phyloP scores from a whole-genome alignment of 2,113 vertebrate genomes.

The Hydrolagus affinis region DNA sequence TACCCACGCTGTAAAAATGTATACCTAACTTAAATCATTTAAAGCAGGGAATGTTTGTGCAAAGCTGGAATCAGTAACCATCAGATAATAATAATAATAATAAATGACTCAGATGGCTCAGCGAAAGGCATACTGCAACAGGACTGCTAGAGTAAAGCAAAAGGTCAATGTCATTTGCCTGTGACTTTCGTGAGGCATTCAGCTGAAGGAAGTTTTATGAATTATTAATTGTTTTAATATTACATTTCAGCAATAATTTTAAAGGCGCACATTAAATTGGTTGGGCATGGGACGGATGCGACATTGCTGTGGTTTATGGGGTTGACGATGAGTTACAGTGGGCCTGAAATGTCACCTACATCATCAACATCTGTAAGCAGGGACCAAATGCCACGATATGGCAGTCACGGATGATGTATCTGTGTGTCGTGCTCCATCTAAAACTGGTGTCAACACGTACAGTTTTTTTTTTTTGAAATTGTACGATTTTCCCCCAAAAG shows the following conservation, averaged over 20 bases:
- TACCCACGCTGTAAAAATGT: neutral
- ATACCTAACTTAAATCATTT: neutral
- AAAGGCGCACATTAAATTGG: neutral
- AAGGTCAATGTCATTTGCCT: neutral
- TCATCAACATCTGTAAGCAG: no score
- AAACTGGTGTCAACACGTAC: no score
- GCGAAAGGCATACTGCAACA: neutral
- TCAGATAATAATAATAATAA: no score
- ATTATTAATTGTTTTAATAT: conserved; percentile 23
- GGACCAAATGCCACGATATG: no score
- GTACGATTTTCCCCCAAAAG: no score
- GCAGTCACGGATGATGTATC: no score
- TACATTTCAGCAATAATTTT: neutral
- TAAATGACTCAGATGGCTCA: no score
- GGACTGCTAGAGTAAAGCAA: neutral
- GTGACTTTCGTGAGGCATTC: conserved; percentile 4
- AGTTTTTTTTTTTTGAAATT: no score
- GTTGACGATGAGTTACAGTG: neutral
- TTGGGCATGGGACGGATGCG: neutral
- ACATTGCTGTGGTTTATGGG: neutral
- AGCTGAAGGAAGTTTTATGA: neutral
- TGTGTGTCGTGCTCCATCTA: no score
- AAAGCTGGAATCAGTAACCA: neutral
- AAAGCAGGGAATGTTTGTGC: neutral
- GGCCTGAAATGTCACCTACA: no score